Conservation (phyloP, 2,888 invertebrate genomes). For the Drosophila glabriapex region DNA sequence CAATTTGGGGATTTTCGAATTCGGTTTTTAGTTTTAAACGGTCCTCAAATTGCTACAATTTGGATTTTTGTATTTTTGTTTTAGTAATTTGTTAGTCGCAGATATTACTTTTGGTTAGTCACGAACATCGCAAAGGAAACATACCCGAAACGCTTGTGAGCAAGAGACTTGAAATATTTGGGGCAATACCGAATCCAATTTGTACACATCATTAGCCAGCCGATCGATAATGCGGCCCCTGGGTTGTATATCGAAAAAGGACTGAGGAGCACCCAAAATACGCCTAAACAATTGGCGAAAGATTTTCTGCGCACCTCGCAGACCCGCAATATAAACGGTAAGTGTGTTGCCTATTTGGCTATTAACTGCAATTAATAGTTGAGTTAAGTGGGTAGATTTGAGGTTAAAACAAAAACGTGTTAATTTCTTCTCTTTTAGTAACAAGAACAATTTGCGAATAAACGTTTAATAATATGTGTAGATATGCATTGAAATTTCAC, state of each 20-base stretch:
- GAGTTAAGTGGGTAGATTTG: neutral
- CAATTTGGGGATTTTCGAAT: neutral
- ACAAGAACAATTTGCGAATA: neutral
- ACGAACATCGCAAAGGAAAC: slow-evolving; percentile 56
- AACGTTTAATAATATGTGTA: neutral
- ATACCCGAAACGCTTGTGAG: slow-evolving; percentile 80
- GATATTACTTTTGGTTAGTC: slow-evolving; percentile 40
- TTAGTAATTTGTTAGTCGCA: slow-evolving; percentile 41
- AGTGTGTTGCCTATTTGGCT: slow-evolving; percentile 76
- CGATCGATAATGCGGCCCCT: slow-evolving; percentile 88
- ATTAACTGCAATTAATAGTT: slow-evolving; percentile 63
- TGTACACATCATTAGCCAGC: slow-evolving; percentile 87
- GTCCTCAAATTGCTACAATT: slow-evolving; percentile 54
- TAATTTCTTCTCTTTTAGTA: neutral
- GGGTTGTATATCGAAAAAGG: slow-evolving; percentile 88
- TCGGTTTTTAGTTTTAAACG: slow-evolving; percentile 1
- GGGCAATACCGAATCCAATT: slow-evolving; percentile 87
- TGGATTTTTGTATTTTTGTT: neutral
- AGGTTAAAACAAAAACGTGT: slow-evolving; percentile 28
- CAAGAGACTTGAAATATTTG: slow-evolving; percentile 65
- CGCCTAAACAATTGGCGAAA: slow-evolving; percentile 86
- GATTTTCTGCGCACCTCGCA: slow-evolving; percentile 86
- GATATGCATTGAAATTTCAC: neutral
- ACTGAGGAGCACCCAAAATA: slow-evolving; percentile 87
- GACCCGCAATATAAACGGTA: slow-evolving; percentile 86